Percentiles rank a stretch among this genome's conserved stretches.
phyloP scores from a whole-genome alignment of 2,797 vertebrate genomes.

The Esox lucius region DNA sequence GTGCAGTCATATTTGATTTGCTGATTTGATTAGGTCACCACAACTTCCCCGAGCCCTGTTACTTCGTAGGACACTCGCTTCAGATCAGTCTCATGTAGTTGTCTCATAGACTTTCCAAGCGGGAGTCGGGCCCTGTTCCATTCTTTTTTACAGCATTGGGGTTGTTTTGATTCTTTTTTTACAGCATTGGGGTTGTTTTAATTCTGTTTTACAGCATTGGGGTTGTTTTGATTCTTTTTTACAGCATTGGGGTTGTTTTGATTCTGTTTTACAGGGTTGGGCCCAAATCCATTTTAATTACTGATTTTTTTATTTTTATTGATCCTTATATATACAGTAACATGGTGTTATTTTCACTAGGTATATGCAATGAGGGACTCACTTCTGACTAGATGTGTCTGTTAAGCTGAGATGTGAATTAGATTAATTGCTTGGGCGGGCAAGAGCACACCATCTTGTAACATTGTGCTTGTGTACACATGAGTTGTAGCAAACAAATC shows the following conservation, averaged over 20 bases:
- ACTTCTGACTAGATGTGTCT: background rate
- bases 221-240: no score
- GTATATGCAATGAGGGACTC: no score
- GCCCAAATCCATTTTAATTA: background rate
- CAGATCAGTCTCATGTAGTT: constrained; percentile 1
- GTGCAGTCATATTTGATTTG: background rate
- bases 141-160: background rate
- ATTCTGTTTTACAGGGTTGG: background rate
- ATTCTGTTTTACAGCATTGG: no score
- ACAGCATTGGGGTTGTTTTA: no score
- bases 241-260: background rate
- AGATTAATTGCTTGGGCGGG: background rate
- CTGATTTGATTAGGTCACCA: constrained; percentile 10
- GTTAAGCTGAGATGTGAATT: background rate
- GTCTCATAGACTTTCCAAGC: background rate
- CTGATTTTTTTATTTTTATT: no score
- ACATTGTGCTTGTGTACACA: background rate
- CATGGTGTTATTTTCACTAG: no score
- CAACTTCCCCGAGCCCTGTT: background rate
- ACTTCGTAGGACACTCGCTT: constrained; percentile 8
- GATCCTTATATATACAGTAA: no score
- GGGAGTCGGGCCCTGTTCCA: background rate
- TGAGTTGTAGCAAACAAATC: background rate
- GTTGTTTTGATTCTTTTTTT: background rate
- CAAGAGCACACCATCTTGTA: background rate